Conservation (phyloP, 37 sponge, comb jelly and placozoan genomes). For the Haliclona indistincta region DNA sequence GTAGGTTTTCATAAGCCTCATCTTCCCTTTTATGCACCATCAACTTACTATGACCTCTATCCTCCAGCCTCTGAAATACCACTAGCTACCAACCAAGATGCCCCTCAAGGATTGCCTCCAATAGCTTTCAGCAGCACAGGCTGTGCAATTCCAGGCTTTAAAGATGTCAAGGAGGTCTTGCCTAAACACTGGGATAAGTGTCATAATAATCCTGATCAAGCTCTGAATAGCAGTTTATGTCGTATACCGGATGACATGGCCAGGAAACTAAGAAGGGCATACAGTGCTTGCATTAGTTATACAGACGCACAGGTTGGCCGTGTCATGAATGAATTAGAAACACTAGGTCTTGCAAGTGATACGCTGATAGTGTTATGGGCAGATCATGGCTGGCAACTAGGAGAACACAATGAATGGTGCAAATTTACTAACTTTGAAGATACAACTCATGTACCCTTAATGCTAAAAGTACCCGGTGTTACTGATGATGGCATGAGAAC, state of each 20-base stretch:
- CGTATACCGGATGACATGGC: not conserved
- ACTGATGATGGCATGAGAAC: conserved; percentile 13
- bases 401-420: conserved; percentile 32
- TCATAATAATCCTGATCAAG: not conserved
- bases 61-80: conserved; percentile 15
- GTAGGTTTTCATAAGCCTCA: conserved; percentile 68
- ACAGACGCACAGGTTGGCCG: conserved; percentile 18
- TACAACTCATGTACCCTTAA: conserved; percentile 50
- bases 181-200: too few relatives aligned
- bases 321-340: conserved; percentile 2
- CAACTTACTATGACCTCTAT: conserved; percentile 45
- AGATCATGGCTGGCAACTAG: conserved; percentile 64
- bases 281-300: conserved; percentile 29
- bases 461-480: conserved; percentile 43
- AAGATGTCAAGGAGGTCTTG: not conserved
- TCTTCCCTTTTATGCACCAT: conserved; percentile 34
- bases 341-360: conserved; percentile 29
- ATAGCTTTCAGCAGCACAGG: conserved; percentile 24
- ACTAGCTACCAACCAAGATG: conserved; percentile 19
- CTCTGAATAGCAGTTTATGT: not conserved
- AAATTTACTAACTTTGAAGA: conserved; percentile 62
- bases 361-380: conserved; percentile 51
- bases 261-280: not conserved
- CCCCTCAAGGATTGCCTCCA: conserved; percentile 35
- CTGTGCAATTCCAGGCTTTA: not conserved